Conservation (phyloP, 2,797 vertebrate genomes). For the Smutsia gigantea region DNA sequence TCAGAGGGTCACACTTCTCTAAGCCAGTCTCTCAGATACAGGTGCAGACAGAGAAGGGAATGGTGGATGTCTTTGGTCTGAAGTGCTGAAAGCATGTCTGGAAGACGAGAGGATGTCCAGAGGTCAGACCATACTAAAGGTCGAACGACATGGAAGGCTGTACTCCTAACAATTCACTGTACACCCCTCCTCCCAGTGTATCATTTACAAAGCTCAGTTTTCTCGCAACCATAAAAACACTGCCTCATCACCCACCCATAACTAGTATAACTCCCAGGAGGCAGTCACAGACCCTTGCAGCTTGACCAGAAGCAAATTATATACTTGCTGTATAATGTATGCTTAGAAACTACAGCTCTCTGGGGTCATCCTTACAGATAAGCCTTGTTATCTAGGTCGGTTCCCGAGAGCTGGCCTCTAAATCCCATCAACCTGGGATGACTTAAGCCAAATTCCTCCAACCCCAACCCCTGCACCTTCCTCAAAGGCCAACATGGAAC, state of each 20-base stretch:
- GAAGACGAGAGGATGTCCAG: not conserved
- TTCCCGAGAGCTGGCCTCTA: not conserved
- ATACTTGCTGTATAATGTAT: too few relatives aligned
- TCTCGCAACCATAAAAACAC: not conserved
- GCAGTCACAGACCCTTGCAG: not conserved
- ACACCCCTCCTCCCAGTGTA: fast-evolving
- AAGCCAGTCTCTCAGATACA: not conserved
- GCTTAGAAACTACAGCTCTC: not conserved
- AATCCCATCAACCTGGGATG: not conserved
- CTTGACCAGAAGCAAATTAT: not conserved
- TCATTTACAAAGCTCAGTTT: not conserved
- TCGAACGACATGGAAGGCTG: not conserved
- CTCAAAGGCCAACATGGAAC: not conserved
- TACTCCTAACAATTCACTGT: not conserved
- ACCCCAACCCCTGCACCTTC: not conserved
- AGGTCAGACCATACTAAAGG: not conserved
- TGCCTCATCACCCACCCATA: not conserved
- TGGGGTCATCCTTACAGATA: not conserved
- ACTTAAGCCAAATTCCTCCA: not conserved
- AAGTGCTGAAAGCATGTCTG: not conserved
- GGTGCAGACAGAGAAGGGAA: fast-evolving
- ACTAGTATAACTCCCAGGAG: not conserved
- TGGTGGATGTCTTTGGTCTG: too few relatives aligned
- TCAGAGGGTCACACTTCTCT: not conserved
- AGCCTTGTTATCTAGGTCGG: not conserved